A percentile compares a stretch with the other conserved stretches of the same genome.
Evolutionary conservation across 2,113 vertebrate genomes (phyloP).

Genomic region (Thalassoma bifasciatum): DNA sequence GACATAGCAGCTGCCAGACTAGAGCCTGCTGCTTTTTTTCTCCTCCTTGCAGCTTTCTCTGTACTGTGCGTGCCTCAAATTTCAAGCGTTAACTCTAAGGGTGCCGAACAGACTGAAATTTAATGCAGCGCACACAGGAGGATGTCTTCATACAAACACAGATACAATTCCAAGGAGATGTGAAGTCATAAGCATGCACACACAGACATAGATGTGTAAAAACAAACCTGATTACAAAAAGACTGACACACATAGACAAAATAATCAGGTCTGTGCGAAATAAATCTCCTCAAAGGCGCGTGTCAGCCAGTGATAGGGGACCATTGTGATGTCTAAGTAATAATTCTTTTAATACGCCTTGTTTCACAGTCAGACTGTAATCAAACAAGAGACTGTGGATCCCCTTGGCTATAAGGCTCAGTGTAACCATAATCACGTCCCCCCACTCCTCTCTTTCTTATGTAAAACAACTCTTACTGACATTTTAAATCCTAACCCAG

Average conservation of each 20-base stretch:
- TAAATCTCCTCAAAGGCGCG: constrained; percentile 68
- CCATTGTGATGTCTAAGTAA: constrained; percentile 71
- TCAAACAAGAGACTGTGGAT: constrained; percentile 74
- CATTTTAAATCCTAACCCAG: constrained; percentile 68
- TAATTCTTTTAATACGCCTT: constrained; percentile 75
- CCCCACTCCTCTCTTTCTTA: constrained; percentile 29
- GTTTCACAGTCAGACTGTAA: constrained; percentile 73
- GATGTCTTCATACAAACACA: constrained; percentile 48
- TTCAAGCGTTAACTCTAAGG: constrained; percentile 73
- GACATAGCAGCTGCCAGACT: constrained; percentile 76
- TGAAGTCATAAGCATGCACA: not conserved
- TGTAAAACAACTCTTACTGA: constrained; percentile 73
- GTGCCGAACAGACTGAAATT: constrained; percentile 64
- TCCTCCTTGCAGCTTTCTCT: constrained; percentile 62
- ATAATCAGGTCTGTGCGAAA: constrained; percentile 60
- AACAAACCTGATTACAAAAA: constrained; percentile 41
- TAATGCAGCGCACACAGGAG: constrained; percentile 38
- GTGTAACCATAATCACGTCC: constrained; percentile 60
- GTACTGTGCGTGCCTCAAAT: constrained; percentile 78
- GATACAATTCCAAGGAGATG: not conserved
- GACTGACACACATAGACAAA: constrained; percentile 48
- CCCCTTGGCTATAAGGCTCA: constrained; percentile 66
- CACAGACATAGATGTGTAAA: not conserved
- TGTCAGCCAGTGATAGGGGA: constrained; percentile 65
- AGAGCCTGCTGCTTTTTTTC: constrained; percentile 48